These are phyloP conservation scores for Nestor notabilis DNA, from an alignment of 2,113 vertebrate species.

Conservation along the genomic window DNA sequence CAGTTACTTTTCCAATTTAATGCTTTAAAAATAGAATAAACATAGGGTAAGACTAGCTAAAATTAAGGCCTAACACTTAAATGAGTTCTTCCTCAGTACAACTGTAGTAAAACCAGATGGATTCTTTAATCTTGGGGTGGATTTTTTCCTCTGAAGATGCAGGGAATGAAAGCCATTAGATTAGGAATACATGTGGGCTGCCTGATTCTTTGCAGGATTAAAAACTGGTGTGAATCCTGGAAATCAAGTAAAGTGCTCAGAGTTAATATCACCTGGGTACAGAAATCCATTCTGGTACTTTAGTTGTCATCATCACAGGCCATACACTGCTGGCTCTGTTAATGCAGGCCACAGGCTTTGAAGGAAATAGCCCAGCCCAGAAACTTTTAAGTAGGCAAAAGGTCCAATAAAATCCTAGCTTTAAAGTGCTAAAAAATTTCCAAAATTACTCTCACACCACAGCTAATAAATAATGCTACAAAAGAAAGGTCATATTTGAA, in stretches of 20 bases:
- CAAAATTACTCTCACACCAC: background rate
- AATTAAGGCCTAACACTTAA: background rate
- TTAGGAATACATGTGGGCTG: background rate
- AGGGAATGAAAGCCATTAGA: background rate
- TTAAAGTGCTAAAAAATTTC: background rate
- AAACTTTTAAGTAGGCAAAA: background rate
- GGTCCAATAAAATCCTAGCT: background rate
- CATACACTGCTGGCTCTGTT: background rate
- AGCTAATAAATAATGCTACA: background rate
- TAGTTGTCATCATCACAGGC: background rate
- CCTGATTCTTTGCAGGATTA: background rate
- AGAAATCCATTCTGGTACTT: background rate
- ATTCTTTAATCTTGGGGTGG: background rate
- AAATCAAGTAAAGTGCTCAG: background rate
- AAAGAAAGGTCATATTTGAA: background rate
- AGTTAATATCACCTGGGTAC: background rate
- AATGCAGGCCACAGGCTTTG: background rate
- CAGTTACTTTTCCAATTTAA: background rate
- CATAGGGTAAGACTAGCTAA: background rate
- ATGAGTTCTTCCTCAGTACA: background rate
- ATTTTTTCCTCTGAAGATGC: background rate
- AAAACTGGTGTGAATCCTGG: background rate
- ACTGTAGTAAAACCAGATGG: background rate
- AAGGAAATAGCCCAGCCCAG: background rate
- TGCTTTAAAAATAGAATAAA: background rate